Evolutionary conservation across 2,797 vertebrate species (phyloP).

Genomic region (Heteromormyrus szaboi): DNA sequence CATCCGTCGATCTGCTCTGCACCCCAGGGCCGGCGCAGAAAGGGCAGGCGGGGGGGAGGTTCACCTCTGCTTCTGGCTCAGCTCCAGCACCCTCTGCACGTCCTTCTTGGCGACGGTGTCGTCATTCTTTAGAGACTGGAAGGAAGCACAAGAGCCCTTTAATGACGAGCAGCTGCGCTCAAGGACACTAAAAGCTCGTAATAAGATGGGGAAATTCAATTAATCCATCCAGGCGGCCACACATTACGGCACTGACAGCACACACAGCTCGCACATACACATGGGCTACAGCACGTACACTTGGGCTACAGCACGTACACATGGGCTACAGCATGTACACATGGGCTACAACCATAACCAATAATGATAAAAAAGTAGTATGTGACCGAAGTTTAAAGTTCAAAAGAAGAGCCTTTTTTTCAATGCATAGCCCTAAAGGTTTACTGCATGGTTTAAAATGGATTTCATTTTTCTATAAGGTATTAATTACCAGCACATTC

Average conservation of each 20-base stretch:
- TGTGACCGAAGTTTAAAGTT: not conserved
- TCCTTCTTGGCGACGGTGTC: constrained; percentile 83
- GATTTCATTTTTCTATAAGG: not conserved
- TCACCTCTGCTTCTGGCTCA: constrained; percentile 92
- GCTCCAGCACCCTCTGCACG: constrained; percentile 86
- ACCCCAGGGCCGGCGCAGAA: not conserved
- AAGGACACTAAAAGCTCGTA: constrained; percentile 15
- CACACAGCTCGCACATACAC: not conserved
- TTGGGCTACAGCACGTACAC: not conserved
- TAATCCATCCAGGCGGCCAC: not conserved
- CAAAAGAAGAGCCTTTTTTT: not conserved
- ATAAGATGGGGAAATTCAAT: not conserved
- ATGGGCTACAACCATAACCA: not conserved
- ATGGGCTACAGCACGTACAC: not conserved
- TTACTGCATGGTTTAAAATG: not conserved
- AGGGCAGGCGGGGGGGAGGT: not conserved
- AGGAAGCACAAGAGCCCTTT: constrained; percentile 42
- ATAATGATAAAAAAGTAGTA: not conserved
- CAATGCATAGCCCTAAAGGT: not conserved
- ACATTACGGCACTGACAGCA: not conserved
- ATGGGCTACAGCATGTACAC: not conserved
- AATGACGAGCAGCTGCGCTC: constrained; percentile 16
- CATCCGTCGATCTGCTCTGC: not conserved
- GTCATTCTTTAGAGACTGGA: constrained; percentile 82
- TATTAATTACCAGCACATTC: not conserved